Conservation (phyloP, 2,888 invertebrate genomes). For the Laothoe populi region DNA sequence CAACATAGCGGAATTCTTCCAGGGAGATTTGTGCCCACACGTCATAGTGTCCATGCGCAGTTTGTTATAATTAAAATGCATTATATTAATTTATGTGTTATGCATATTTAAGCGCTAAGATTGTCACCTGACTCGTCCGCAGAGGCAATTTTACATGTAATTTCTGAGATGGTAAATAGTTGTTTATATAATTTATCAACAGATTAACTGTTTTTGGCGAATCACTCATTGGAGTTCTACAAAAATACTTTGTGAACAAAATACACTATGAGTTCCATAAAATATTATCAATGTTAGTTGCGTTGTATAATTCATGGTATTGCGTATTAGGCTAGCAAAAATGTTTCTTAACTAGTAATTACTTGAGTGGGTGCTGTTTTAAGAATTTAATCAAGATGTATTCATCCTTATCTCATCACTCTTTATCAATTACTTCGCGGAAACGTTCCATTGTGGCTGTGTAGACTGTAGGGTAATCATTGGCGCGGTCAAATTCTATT, state of each 20-base stretch:
- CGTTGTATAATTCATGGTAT: no score
- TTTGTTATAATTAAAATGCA: conserved; percentile 32
- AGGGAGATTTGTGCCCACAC: conserved; percentile 30
- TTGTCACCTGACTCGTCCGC: not conserved
- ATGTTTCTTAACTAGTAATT: no score
- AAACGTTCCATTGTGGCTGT: conserved; percentile 2
- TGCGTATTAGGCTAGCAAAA: no score
- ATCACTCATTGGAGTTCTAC: not conserved
- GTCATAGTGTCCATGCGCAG: conserved; percentile 34
- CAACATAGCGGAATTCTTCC: conserved; percentile 42
- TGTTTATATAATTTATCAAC: not conserved
- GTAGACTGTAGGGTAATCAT: not conserved
- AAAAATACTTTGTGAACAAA: conserved; percentile 9
- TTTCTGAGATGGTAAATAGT: not conserved
- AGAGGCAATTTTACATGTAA: not conserved
- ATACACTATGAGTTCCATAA: no score
- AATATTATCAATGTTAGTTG: no score
- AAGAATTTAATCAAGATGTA: not conserved
- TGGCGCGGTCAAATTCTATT: not conserved
- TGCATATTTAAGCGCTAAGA: conserved; percentile 7
- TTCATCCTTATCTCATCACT: not conserved
- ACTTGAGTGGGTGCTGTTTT: not conserved
- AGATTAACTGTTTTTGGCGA: conserved; percentile 18
- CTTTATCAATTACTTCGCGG: not conserved
- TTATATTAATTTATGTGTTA: conserved; percentile 34